Base-by-base conservation (phyloP, 2,113 vertebrate species). In the Terrapene triunguis region DNA sequence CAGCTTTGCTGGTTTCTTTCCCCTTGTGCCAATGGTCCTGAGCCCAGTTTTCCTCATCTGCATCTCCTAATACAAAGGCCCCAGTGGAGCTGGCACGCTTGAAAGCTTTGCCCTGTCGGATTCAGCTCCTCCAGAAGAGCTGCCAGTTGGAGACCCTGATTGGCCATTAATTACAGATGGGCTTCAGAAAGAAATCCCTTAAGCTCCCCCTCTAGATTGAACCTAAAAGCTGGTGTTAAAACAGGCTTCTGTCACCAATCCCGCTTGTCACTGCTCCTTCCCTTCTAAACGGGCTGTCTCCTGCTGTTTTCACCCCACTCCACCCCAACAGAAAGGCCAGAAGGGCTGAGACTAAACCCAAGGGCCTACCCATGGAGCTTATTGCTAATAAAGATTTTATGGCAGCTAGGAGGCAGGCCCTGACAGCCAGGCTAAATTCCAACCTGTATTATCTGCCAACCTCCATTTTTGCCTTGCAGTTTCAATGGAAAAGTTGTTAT, bases 311-410 rank as follows among this genome's bases (percentile, higher is more conserved):
- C 25, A 83, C 17, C 4, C 24, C 9, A 2, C 24, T 2, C 5
- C 76, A 57, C 59, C 57, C 35, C 1, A 1, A 29, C 3, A 72
- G 82, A 87, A 76, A 78, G 69, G 1, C 7, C 0, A 1, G 0
- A 35, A 69, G 80, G 55, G 69, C 53, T 38, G n/a, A 59, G 78
- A 32, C 27, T 50, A 54, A n/a, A 50, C 29, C 62, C 87, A 80
- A 0, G 0, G n/a, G 50, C 38, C 57, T 19, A 4, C 50, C 16
- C 2, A 1, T 2, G 0, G 57, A 78, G 53, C 53, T 0, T 0
- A 53, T 25, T 48, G 72, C 82, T 89, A 88, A 88, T 0, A 1
- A 87, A 80, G 42, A 24, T 57, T 89, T 89, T 13, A 47, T 48
- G 22, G 57, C 5, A 8, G 74, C 85, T 19, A 76, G 54, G 62